phyloP scores from a whole-genome alignment of 1,140 invertebrate genomes.

The Cephus cinctus region DNA sequence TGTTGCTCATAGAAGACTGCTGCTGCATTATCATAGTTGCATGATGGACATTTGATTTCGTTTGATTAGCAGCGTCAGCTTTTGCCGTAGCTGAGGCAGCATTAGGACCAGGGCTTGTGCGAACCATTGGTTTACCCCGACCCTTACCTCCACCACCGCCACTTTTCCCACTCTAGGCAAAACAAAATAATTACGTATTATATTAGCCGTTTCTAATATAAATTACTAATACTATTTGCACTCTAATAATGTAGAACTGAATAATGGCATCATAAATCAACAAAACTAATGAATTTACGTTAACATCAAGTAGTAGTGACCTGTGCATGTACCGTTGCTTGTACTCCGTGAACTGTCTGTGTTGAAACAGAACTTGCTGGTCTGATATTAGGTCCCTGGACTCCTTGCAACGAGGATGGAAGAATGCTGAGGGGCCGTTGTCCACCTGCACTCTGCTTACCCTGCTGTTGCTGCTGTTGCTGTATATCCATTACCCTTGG shows the following conservation, averaged over 20 bases:
- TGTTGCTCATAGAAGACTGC: slow-evolving; percentile 41
- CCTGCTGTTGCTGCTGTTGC: slow-evolving; percentile 51
- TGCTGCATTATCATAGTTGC: slow-evolving; percentile 46
- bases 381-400: slow-evolving; percentile 61
- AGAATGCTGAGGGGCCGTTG: slow-evolving; percentile 66
- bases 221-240: not conserved
- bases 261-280: slow-evolving; percentile 5
- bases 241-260: not conserved
- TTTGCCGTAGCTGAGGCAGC: slow-evolving; percentile 53
- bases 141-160: slow-evolving; percentile 48
- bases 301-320: slow-evolving; percentile 29
- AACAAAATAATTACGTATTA: slow-evolving; percentile 25
- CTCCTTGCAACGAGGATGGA: slow-evolving; percentile 59
- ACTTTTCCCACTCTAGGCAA: slow-evolving; percentile 50
- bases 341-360: slow-evolving; percentile 68
- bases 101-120: slow-evolving; percentile 62
- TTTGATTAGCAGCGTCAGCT: slow-evolving; percentile 72
- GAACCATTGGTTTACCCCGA: slow-evolving; percentile 58
- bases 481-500: slow-evolving; percentile 58
- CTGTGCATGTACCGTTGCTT: slow-evolving; percentile 58
- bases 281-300: not conserved
- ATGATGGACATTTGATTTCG: slow-evolving; percentile 53
- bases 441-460: slow-evolving; percentile 55
- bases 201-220: slow-evolving; percentile 6
- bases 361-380: slow-evolving; percentile 77